Evolutionary conservation across 1,140 invertebrate species (phyloP), one percentile per base, ranked within the genome.

Genomic region (Drosophila teissieri): DNA sequence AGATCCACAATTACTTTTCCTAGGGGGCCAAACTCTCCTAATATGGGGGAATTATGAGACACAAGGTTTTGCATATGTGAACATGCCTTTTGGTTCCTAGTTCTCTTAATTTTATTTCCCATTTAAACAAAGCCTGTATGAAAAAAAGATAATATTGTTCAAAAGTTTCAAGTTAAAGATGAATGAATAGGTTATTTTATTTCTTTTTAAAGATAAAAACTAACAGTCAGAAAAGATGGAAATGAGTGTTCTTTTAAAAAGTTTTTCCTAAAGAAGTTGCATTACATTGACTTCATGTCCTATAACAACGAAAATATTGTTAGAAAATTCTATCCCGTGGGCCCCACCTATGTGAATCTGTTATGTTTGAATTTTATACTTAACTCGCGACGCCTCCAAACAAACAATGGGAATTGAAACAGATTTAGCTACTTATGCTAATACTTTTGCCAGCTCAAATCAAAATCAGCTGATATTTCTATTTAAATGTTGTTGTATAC

Each of bases 391-490:
- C 4, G 60, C 45, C 45, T 42, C 42, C 62, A 49, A 24, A 48
- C 60, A 34, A 40, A 64, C 61, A 36, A 53, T 52, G 24, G 36
- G 39, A 52, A 67, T 67, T 52, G 44, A 67, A 65, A 48, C 37
- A 53, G 61, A 68, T 68, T 68, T 67, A 27, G 36, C 46, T 67
- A 31, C 52, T 67, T 64, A 67, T 68, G 63, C 36, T 67, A 48
- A 68, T 67, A 46, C 15, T 24, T 19, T 2, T 19, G 19, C 4
- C 60, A 17, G 27, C 19, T 52, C 15, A 63, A 40, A 12, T 5
- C n/a, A 15, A 27, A 53, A 53, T 31, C 58, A 53, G 58, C 58
- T 42, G 58, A 65, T 64, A 8, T 12, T 45, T 17, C 1, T 19
- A 12, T 45, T 40, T 45, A 10, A 15, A 42, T 17, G 0, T 42